A percentile compares a stretch with the other conserved stretches of the same genome.
Evolutionary conservation across 2,888 invertebrate species (phyloP).

Genomic region (Brachyptera risi): DNA sequence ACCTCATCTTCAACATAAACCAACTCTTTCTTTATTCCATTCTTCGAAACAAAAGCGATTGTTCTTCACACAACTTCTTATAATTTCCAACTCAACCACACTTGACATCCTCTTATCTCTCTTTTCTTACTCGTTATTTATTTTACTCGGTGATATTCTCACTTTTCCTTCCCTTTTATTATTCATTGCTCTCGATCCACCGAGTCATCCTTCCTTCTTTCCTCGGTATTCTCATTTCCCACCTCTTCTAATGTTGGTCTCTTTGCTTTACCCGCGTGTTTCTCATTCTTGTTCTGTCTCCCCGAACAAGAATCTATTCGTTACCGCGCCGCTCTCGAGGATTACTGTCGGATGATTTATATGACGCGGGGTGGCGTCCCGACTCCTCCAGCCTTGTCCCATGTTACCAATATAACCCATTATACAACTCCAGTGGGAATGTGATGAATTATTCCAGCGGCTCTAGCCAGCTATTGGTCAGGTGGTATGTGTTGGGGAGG

Average conservation of each 20-base stretch:
- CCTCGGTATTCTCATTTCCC: background rate
- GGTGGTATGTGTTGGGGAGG: background rate
- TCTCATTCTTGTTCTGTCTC: background rate
- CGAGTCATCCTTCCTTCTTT: background rate
- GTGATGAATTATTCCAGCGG: slow-evolving; percentile 4
- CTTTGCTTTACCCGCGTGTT: too few species aligned
- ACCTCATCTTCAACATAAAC: slow-evolving; percentile 12
- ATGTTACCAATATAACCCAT: slow-evolving; percentile 18
- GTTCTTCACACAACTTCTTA: background rate
- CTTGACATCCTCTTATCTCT: background rate
- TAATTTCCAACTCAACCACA: background rate
- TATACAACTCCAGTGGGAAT: slow-evolving; percentile 11
- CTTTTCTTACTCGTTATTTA: background rate
- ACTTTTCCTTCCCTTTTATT: background rate
- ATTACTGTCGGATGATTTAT: slow-evolving; percentile 4
- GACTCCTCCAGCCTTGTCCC: slow-evolving; percentile 11
- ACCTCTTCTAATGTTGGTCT: background rate
- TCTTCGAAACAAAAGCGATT: background rate
- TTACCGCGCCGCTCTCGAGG: too few species aligned
- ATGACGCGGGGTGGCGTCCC: background rate
- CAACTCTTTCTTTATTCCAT: background rate
- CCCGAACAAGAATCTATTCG: background rate
- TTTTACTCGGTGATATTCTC: background rate
- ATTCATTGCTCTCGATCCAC: background rate
- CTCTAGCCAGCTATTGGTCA: background rate